Evolutionary conservation across 2,113 vertebrate genomes (phyloP).

Genomic region (Paramormyrops kingsleyae): DNA sequence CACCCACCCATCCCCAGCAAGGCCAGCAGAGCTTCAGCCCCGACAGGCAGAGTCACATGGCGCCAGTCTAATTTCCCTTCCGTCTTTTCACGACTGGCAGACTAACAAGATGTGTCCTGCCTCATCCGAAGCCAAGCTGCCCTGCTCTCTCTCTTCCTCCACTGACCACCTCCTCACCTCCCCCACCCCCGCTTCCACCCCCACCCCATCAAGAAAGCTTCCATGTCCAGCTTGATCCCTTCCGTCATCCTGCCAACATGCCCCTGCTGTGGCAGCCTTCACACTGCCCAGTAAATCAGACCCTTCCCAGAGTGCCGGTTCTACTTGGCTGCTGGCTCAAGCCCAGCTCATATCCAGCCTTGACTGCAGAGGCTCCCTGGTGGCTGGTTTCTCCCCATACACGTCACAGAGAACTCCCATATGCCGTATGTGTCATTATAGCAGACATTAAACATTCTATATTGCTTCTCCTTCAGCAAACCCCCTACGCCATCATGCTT

Average conservation of each 20-base stretch:
- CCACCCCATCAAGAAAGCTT: not conserved
- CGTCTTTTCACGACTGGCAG: not conserved
- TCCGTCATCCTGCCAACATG: not conserved
- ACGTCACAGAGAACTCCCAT: not conserved
- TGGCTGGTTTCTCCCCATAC: not conserved
- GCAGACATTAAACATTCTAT: not conserved
- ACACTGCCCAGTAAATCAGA: not conserved
- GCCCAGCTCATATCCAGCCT: not conserved
- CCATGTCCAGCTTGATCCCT: not conserved
- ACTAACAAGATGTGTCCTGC: not conserved
- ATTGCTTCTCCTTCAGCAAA: not conserved
- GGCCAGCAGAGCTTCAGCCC: not conserved
- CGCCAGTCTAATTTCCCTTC: not conserved
- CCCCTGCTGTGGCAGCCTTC: not conserved
- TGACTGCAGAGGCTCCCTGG: not conserved
- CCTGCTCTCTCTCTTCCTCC: not conserved
- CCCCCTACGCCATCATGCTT: not conserved
- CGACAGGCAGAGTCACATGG: not conserved
- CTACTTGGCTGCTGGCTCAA: not conserved
- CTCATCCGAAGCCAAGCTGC: not conserved
- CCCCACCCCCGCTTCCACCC: not conserved
- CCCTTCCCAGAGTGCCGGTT: not conserved
- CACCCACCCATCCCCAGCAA: not conserved
- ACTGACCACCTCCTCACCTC: not conserved
- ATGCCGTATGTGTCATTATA: not conserved